Conservation (phyloP, 2,113 vertebrate species). For the Syngnathoides biaculeatus region DNA sequence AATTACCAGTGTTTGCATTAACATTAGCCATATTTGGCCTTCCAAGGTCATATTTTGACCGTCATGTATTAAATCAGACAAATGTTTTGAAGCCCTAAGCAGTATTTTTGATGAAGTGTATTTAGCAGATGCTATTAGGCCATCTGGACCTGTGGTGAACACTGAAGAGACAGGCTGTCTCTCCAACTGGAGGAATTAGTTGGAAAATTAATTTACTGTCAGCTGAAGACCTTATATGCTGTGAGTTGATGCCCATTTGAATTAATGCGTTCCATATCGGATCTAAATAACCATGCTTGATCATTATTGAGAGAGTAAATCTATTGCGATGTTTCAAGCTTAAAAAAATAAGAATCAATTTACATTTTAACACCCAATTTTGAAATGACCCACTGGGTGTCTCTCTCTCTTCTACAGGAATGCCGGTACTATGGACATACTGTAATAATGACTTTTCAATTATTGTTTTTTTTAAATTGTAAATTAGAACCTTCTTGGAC, state of each 20-base stretch:
- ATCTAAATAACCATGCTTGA: constrained; percentile 21
- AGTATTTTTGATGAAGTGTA: constrained; percentile 31
- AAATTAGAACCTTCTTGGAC: no score
- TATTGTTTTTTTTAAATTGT: no score
- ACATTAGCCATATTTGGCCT: background rate
- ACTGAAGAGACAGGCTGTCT: constrained; percentile 33
- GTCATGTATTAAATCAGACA: constrained; percentile 8
- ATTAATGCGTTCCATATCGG: constrained; percentile 22
- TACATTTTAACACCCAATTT: no score
- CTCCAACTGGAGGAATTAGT: constrained; percentile 55
- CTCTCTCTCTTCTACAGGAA: no score
- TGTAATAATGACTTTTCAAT: no score
- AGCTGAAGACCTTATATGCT: constrained; percentile 24
- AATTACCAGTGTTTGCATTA: background rate
- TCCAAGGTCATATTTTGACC: constrained; percentile 24
- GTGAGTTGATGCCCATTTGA: constrained; percentile 28
- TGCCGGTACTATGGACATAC: no score
- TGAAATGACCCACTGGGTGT: no score
- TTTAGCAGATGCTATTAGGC: constrained; percentile 41
- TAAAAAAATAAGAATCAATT: no score
- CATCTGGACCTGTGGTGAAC: constrained; percentile 60
- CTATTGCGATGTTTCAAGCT: constrained; percentile 1
- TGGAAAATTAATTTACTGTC: constrained; percentile 62
- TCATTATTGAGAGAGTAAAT: background rate
- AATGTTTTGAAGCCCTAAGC: constrained; percentile 11